These are phyloP conservation scores for Lordiphosa mommai DNA, from an alignment of 1,140 invertebrate species.

Conservation along the genomic window DNA sequence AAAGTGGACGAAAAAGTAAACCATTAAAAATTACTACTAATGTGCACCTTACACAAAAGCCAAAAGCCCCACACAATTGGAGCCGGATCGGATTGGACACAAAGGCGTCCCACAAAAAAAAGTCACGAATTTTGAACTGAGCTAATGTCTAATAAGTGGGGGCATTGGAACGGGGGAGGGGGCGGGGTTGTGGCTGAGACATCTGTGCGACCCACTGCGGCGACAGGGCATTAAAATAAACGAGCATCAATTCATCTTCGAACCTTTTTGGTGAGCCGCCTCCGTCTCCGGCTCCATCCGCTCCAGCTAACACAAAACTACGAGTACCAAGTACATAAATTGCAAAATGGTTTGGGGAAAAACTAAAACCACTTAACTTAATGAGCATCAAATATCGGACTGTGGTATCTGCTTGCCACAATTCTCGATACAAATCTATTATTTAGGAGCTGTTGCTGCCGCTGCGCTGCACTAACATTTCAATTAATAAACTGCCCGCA, in stretches of 20 bases:
- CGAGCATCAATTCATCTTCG: constrained; percentile 76
- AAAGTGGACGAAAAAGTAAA: constrained; percentile 69
- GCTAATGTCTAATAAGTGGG: constrained; percentile 61
- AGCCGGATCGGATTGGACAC: constrained; percentile 36
- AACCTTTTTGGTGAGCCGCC: constrained; percentile 63
- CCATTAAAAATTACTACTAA: constrained; percentile 78
- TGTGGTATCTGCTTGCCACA: constrained; percentile 54
- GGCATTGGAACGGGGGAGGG: neutral
- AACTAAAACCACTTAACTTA: constrained; percentile 78
- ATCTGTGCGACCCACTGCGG: constrained; percentile 72
- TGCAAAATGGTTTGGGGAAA: constrained; percentile 37
- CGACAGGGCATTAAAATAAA: constrained; percentile 78
- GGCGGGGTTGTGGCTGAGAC: constrained; percentile 2
- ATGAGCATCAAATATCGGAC: constrained; percentile 73
- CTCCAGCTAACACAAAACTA: constrained; percentile 6
- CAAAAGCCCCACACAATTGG: constrained; percentile 16
- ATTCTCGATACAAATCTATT: constrained; percentile 77
- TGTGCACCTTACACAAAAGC: constrained; percentile 74
- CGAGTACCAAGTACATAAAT: constrained; percentile 39
- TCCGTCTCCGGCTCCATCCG: neutral
- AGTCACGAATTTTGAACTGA: constrained; percentile 57
- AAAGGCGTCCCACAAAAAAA: constrained; percentile 49
- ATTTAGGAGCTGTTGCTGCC: constrained; percentile 57
- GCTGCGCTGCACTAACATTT: constrained; percentile 66
- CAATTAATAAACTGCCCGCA: constrained; percentile 71